A percentile compares a stretch with the other conserved stretches of the same genome.
These are phyloP conservation scores for Lasioglossum lativentre DNA, from an alignment of 2,888 invertebrate species.

Conservation along the genomic window DNA sequence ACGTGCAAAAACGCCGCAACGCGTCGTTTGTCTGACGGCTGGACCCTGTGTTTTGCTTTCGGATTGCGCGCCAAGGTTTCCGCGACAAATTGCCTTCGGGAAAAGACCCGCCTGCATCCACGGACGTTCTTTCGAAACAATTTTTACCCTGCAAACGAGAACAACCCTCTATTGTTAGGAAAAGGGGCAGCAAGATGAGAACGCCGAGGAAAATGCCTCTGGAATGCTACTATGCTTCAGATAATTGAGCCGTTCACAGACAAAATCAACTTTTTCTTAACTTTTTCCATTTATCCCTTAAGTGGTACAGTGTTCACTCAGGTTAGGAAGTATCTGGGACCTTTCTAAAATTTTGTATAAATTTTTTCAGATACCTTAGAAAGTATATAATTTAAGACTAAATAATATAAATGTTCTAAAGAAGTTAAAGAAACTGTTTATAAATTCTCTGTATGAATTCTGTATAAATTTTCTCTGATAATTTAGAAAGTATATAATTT, in stretches of 20 bases:
- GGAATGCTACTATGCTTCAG: neutral
- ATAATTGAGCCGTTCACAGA: neutral
- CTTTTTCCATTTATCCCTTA: neutral
- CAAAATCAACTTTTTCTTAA: neutral
- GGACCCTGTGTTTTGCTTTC: slow-evolving; percentile 69
- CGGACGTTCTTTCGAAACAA: slow-evolving; percentile 1
- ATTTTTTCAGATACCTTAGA: neutral
- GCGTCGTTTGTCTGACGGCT: slow-evolving; percentile 57
- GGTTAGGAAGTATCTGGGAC: neutral
- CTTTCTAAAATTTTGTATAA: neutral
- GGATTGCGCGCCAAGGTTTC: slow-evolving; percentile 71
- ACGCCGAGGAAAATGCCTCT: neutral
- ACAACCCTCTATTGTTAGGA: neutral
- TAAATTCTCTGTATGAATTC: too few species aligned
- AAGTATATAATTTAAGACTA: neutral
- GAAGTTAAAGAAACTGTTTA: neutral
- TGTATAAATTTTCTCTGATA: neutral
- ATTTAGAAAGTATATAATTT: neutral
- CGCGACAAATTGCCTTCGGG: slow-evolving; percentile 64
- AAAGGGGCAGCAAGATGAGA: neutral
- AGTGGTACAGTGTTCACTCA: neutral
- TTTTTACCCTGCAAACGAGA: neutral
- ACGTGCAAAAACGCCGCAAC: slow-evolving; percentile 53
- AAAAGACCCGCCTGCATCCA: slow-evolving; percentile 17
- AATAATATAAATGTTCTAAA: neutral